phyloP scores from a whole-genome alignment of 2,113 vertebrate species.

The Nothoprocta pentlandii region DNA sequence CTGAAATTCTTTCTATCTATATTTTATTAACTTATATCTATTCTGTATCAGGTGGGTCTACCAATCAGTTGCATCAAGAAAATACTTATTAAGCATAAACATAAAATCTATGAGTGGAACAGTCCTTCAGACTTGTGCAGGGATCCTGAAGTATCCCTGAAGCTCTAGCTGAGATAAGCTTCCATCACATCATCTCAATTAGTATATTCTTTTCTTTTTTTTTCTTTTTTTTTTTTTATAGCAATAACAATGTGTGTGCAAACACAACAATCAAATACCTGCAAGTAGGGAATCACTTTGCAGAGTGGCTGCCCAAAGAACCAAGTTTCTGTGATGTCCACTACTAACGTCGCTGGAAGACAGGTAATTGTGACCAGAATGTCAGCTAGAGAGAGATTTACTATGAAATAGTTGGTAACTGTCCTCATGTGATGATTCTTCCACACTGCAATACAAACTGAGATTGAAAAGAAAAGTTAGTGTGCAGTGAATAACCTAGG shows the following conservation, averaged over 20 bases:
- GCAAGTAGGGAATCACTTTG: constrained; percentile 94
- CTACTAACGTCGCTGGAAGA: constrained; percentile 94
- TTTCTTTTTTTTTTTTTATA: neutral
- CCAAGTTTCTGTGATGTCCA: constrained; percentile 98
- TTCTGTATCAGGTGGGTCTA: neutral
- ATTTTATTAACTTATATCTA: neutral
- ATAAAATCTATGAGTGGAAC: neutral
- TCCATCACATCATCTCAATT: neutral
- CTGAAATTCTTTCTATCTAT: neutral
- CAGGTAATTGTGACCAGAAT: constrained; percentile 96
- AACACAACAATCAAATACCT: constrained; percentile 80
- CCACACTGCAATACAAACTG: constrained; percentile 98
- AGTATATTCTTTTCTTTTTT: neutral
- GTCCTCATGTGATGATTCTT: constrained; percentile 98
- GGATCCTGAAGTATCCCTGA: neutral
- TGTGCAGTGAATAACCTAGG: neutral
- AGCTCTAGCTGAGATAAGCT: neutral
- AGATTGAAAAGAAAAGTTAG: constrained; percentile 46
- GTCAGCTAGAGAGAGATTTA: constrained; percentile 95
- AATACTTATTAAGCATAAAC: neutral
- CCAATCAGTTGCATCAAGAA: neutral
- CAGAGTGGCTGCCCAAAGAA: constrained; percentile 95
- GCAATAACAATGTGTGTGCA: neutral
- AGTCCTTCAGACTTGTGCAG: neutral
- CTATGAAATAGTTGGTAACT: constrained; percentile 98